Percentiles rank a stretch among this genome's conserved stretches.
Evolutionary conservation across 2,797 vertebrate genomes (phyloP).

Genomic region (Diglossa cyanea): DNA sequence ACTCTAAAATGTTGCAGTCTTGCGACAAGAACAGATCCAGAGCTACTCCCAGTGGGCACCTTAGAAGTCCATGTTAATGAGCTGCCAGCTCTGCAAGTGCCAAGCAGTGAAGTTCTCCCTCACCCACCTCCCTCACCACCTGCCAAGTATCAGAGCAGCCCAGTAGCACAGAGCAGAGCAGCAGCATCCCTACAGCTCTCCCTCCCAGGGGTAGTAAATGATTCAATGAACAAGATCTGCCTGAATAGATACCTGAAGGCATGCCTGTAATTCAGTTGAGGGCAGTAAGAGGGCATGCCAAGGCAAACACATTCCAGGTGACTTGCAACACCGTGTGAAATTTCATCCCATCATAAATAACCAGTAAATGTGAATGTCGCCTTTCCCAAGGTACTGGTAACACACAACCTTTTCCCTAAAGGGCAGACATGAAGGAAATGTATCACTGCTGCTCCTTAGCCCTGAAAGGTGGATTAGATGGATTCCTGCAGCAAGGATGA

Average conservation of each 20-base stretch:
- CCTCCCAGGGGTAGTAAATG: background rate
- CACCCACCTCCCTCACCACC: fast-evolving
- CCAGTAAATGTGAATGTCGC: background rate
- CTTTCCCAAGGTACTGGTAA: background rate
- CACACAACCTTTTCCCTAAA: background rate
- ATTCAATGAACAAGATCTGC: background rate
- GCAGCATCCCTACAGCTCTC: background rate
- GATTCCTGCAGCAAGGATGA: background rate
- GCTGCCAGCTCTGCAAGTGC: background rate
- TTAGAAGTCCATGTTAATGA: background rate
- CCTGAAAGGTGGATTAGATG: background rate
- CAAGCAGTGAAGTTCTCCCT: background rate
- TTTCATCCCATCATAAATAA: slow-evolving; percentile 29
- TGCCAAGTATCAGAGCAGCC: background rate
- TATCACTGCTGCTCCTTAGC: background rate
- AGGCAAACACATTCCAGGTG: slow-evolving; percentile 46
- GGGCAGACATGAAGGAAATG: fast-evolving
- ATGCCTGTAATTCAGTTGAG: background rate
- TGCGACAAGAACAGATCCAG: background rate
- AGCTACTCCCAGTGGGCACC: background rate
- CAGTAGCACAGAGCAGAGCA: fast-evolving
- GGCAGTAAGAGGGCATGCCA: slow-evolving; percentile 7
- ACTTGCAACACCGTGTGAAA: slow-evolving; percentile 42
- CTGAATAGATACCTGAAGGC: background rate
- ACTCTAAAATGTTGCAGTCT: background rate